phyloP scores from a whole-genome alignment of 2,113 vertebrate genomes.

The Dipodomys stephensi region DNA sequence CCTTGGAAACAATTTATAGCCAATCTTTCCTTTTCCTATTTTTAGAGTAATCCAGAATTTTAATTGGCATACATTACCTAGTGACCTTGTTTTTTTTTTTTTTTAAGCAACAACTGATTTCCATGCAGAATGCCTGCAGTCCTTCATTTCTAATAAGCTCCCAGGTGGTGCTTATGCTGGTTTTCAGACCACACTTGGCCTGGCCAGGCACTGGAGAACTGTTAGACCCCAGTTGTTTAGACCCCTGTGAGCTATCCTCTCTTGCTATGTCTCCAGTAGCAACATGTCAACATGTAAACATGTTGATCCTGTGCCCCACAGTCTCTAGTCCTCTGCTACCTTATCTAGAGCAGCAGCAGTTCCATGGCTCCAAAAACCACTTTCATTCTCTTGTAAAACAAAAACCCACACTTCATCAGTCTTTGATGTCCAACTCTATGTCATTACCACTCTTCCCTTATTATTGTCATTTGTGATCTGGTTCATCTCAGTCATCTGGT shows the following conservation, averaged over 20 bases:
- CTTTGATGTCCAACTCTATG: not conserved
- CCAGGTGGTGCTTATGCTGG: not conserved
- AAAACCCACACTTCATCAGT: not conserved
- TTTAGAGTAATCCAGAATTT: slow-evolving; percentile 46
- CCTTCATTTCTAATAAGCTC: not conserved
- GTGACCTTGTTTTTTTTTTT: not conserved
- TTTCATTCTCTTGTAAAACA: not conserved
- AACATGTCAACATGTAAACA: not conserved
- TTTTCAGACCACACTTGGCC: not conserved
- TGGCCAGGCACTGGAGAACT: not conserved
- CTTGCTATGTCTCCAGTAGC: not conserved
- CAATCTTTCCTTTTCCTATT: not conserved
- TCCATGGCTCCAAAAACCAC: not conserved
- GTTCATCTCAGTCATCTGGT: not conserved
- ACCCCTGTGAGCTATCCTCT: not conserved
- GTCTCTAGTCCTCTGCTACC: not conserved
- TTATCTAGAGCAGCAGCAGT: not conserved
- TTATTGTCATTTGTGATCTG: not conserved
- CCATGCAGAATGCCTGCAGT: not conserved
- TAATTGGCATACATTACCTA: not conserved
- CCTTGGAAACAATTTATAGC: slow-evolving; percentile 8
- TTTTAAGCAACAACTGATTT: not conserved
- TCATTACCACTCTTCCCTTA: not conserved
- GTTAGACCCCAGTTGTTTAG: not conserved
- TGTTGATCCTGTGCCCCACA: not conserved